Base-by-base conservation (phyloP, 2,888 invertebrate species). In the Furcula furcula region DNA sequence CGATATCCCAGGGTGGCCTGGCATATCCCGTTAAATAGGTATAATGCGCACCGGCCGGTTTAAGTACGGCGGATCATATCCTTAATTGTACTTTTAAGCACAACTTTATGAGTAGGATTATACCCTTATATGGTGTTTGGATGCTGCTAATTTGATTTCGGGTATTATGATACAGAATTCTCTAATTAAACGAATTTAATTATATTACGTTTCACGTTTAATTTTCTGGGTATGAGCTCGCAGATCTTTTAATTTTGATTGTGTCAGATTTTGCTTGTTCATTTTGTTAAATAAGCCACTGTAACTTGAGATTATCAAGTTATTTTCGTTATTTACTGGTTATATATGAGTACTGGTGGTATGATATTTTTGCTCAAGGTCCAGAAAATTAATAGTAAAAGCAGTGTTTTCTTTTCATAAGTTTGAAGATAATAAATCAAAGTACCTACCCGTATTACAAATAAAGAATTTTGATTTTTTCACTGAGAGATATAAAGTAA, bases 21-120 rank as follows among this genome's bases (percentile, higher is more conserved):
- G 68, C 52, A 69, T 70, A 76, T 79, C 75, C 76, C 65, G 80
- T 82, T 86, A 85, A 85, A 82, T 81, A 83, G 79, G 78, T 82
- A 78, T 82, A 82, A 83, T 80, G 79, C 71, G 68, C 76, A 71
- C 57, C 60, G 59, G 47, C 52, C 47, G 82, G 82, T 80, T 85
- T 85, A 82, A 75, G 64, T 46, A 58, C 48, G 66, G 68, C 48
- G 70, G 76, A 81, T 82, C 79, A 82, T 79, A 81, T 70, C 75
- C 72, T 75, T 81, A 81, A 84, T 84, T 76, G 71, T 66, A 61
- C 67, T 69, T 70, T 76, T 79, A 76, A 84, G 77, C 70, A 72
- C 69, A 75, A 73, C 60, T 80, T 83, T 82, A 80, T 76, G 70
- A 47, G 34, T 27, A 25, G 61, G 65, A 56, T 69, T 67, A 64